These are phyloP conservation scores for Sminthopsis crassicaudata DNA, from an alignment of 2,113 vertebrate genomes.

Conservation along the genomic window DNA sequence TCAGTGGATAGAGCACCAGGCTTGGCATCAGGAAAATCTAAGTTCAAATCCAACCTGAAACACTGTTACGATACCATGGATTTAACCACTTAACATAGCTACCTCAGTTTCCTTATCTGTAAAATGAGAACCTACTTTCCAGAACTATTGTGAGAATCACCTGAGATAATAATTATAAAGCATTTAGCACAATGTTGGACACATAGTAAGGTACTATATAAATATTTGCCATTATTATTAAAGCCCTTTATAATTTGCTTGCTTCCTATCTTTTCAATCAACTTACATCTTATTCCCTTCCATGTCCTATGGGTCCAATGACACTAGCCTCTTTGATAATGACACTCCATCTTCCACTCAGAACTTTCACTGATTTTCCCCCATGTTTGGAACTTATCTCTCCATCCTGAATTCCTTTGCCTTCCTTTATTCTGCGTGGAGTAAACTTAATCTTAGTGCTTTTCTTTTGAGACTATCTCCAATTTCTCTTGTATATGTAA, in stretches of 20 bases:
- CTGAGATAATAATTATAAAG: not conserved
- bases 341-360: not conserved
- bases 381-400: not conserved
- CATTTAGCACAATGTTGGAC: not conserved
- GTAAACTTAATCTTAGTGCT: not conserved
- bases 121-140: too few species aligned
- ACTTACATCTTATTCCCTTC: not conserved
- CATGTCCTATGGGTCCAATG: not conserved
- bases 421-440: not conserved
- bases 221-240: not conserved
- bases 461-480: not conserved
- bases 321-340: not conserved
- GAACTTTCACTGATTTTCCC: not conserved
- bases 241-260: not conserved
- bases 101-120: too few species aligned
- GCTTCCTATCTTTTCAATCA: not conserved
- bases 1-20: too few species aligned
- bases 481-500: not conserved
- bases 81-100: too few species aligned
- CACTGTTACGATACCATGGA: too few species aligned
- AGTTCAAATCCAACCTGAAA: too few species aligned
- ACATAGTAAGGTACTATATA: not conserved
- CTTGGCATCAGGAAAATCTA: too few species aligned
- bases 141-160: too few species aligned
- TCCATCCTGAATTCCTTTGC: not conserved